A percentile compares a stretch with the other conserved stretches of the same genome.
Evolutionary conservation across 2,797 vertebrate species (phyloP).

Genomic region (Microctenopoma steveboyesi): DNA sequence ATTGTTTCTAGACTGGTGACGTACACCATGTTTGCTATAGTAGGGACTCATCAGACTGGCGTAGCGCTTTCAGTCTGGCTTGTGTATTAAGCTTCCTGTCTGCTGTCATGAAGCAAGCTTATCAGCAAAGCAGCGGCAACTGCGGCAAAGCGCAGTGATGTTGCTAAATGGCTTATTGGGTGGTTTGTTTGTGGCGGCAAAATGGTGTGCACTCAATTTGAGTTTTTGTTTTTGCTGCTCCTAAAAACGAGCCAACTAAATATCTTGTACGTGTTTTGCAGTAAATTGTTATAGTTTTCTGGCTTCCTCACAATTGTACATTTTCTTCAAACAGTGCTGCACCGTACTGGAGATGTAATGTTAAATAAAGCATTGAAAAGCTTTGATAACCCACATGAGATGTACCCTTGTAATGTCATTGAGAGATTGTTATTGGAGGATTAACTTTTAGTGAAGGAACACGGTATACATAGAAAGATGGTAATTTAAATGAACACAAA

Average conservation of each 20-base stretch:
- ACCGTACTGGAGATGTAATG: not conserved
- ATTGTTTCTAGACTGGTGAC: slow-evolving; percentile 63
- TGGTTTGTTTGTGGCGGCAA: slow-evolving; percentile 74
- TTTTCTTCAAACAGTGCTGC: slow-evolving; percentile 13
- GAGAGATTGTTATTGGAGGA: slow-evolving; percentile 7
- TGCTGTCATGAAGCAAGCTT: slow-evolving; percentile 64
- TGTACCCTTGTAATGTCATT: slow-evolving; percentile 56
- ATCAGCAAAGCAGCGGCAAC: slow-evolving; percentile 58
- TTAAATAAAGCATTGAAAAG: slow-evolving; percentile 14
- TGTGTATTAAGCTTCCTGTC: slow-evolving; percentile 68
- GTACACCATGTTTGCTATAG: slow-evolving; percentile 44
- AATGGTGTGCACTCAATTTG: slow-evolving; percentile 55
- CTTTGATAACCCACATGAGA: slow-evolving; percentile 15
- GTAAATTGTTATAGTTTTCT: not conserved
- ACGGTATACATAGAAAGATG: slow-evolving; percentile 12
- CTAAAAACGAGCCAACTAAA: not conserved
- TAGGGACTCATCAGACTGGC: slow-evolving; percentile 56
- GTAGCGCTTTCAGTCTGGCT: slow-evolving; percentile 33
- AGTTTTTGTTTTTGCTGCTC: slow-evolving; percentile 44
- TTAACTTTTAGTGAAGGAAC: slow-evolving; percentile 22
- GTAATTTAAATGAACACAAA: slow-evolving; percentile 22
- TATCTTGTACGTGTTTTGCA: slow-evolving; percentile 19
- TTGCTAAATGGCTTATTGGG: slow-evolving; percentile 47
- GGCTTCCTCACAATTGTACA: slow-evolving; percentile 2
- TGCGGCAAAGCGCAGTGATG: slow-evolving; percentile 45